These are phyloP conservation scores for Globodera rostochiensis DNA, from an alignment of 1,140 invertebrate genomes.

Conservation along the genomic window DNA sequence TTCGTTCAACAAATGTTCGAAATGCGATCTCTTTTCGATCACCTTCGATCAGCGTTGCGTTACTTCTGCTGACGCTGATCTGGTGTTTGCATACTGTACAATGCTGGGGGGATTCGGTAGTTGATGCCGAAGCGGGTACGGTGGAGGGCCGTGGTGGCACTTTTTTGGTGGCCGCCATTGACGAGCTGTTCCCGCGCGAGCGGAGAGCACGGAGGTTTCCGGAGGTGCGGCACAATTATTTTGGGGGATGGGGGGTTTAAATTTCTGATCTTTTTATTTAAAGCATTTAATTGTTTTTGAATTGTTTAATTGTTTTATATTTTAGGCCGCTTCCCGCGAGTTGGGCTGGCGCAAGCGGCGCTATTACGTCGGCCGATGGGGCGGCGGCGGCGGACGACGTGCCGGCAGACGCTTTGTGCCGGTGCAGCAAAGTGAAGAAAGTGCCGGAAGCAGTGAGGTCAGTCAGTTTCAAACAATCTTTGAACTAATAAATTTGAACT, in stretches of 20 bases:
- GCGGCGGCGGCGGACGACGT: conserved; percentile 2
- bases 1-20: too few relatives aligned
- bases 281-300: neutral
- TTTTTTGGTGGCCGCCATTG: neutral
- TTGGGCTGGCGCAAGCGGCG: conserved; percentile 15
- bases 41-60: too few relatives aligned
- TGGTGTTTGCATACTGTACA: too few relatives aligned
- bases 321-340: neutral
- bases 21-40: too few relatives aligned
- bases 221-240: neutral
- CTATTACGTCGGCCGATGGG: conserved; percentile 16
- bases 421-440: neutral
- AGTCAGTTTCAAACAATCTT: neutral
- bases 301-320: neutral
- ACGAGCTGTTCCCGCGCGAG: neutral
- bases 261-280: too few relatives aligned
- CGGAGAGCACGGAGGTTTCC: neutral
- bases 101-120: too few relatives aligned
- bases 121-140: too few relatives aligned
- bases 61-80: too few relatives aligned
- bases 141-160: too few relatives aligned
- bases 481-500: too few relatives aligned
- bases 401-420: neutral
- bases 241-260: too few relatives aligned
- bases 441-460: neutral